These are phyloP conservation scores for Glossophaga mutica DNA, from an alignment of 2,797 vertebrate species.

Conservation along the genomic window DNA sequence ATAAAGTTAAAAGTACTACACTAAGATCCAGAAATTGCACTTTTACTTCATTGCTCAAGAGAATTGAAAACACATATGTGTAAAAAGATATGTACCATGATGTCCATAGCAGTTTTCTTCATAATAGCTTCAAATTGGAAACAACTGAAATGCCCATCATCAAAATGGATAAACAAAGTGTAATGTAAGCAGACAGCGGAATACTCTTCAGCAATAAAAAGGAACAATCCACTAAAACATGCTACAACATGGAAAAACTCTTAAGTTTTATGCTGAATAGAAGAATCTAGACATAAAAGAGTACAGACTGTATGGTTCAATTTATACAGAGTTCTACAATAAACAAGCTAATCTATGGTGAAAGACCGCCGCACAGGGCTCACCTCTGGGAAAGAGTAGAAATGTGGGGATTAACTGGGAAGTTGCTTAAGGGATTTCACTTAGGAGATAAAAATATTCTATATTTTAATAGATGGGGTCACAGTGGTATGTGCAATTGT, in stretches of 20 bases:
- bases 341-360: not conserved
- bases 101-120: not conserved
- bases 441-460: not conserved
- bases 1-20: not conserved
- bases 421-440: not conserved
- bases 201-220: not conserved
- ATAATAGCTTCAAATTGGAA: not conserved
- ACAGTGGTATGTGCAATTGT: not conserved
- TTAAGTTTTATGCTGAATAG: not conserved
- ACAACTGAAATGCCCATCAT: not conserved
- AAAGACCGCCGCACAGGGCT: not conserved
- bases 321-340: not conserved
- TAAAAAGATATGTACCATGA: not conserved
- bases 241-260: not conserved
- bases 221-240: not conserved
- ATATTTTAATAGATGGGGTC: not conserved
- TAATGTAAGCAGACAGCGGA: not conserved
- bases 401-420: not conserved
- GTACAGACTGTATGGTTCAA: not conserved
- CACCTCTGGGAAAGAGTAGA: not conserved
- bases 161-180: not conserved
- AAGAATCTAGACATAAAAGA: not conserved
- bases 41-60: conserved; percentile 5
- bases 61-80: not conserved
- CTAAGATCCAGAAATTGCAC: not conserved